phyloP scores from a whole-genome alignment of 1,140 invertebrate genomes.

The Bombus waltoni region DNA sequence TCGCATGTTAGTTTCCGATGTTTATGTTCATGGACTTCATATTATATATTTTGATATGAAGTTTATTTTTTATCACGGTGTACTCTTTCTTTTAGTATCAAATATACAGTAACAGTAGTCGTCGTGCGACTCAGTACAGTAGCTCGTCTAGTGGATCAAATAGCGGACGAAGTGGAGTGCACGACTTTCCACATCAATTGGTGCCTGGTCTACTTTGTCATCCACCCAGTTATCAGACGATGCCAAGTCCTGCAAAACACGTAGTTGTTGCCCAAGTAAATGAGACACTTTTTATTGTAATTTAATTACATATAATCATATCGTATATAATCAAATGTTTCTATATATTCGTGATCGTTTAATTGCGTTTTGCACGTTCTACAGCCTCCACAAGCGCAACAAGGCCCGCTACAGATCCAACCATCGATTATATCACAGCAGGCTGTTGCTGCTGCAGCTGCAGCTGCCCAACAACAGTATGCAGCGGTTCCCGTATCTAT shows the following conservation, averaged over 20 bases:
- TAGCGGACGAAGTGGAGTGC: constrained; percentile 80
- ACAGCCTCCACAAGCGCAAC: constrained; percentile 80
- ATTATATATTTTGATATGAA: too few relatives aligned
- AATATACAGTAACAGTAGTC: constrained; percentile 90
- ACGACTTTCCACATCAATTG: constrained; percentile 91
- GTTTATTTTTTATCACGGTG: not conserved
- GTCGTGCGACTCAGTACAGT: constrained; percentile 86
- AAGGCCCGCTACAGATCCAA: constrained; percentile 85
- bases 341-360: not conserved
- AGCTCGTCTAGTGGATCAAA: constrained; percentile 79
- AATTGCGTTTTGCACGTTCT: not conserved
- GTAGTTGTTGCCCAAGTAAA: constrained; percentile 89
- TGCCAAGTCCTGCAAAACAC: constrained; percentile 93
- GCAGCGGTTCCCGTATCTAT: constrained; percentile 93
- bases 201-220: constrained; percentile 96
- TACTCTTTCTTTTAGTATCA: constrained; percentile 88
- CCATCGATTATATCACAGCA: constrained; percentile 88
- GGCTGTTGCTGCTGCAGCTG: constrained; percentile 83
- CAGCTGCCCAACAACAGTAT: constrained; percentile 90
- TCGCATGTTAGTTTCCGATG: not conserved
- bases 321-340: not conserved
- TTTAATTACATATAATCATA: not conserved
- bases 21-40: not conserved
- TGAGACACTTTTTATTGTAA: constrained; percentile 9
- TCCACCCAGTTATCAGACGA: constrained; percentile 90